Base-by-base conservation (phyloP, 1,140 invertebrate species). In the Chymomyza costata region DNA sequence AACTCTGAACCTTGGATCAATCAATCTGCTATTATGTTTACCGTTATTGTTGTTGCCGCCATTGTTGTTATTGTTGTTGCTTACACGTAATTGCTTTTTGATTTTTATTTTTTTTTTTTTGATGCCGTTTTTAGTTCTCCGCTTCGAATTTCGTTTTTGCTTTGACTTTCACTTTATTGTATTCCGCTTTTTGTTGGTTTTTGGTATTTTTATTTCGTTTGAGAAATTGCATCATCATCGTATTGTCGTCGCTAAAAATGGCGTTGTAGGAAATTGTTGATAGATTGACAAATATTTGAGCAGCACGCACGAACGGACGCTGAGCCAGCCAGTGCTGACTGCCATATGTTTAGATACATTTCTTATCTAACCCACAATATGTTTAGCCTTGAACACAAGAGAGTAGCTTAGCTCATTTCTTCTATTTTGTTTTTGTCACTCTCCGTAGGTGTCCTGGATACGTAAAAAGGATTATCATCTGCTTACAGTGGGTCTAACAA, bases 381-480 rank as follows among this genome's bases (percentile, higher is more conserved):
- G 15, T 10, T n/a, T 7, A n/a, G 18, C 30, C 10, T 21, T 11
- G 2, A 11, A 28, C 17, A 34, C 14, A 8, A 34, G 13, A 31
- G 25, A 63, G 52, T 64, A 54, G n/a, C n/a, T n/a, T n/a, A n/a
- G n/a, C n/a, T n/a, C n/a, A n/a, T 39, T 43, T 32, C 63, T 78
- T 53, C 34, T 54, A 39, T 65, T 65, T 80, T 54, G 56, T 65
- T 67, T 67, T 80, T 80, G 70, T 54, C 55, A 34, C 35, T 34
- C 50, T 21, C 31, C 6, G 40, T 55, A 84, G 93, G 92, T 94
- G 41, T 93, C 92, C 17, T 95, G 93, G 93, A 93, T 94, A 57
- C 88, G 92, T 78, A 89, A 92, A 81, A 93, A 92, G 86, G 92
- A 93, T 84, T 93, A 93, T 69, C 92, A 94, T 83, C 87, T 95